phyloP scores from a whole-genome alignment of 2,888 invertebrate species.

The Mongoloraphidia duomilia region DNA sequence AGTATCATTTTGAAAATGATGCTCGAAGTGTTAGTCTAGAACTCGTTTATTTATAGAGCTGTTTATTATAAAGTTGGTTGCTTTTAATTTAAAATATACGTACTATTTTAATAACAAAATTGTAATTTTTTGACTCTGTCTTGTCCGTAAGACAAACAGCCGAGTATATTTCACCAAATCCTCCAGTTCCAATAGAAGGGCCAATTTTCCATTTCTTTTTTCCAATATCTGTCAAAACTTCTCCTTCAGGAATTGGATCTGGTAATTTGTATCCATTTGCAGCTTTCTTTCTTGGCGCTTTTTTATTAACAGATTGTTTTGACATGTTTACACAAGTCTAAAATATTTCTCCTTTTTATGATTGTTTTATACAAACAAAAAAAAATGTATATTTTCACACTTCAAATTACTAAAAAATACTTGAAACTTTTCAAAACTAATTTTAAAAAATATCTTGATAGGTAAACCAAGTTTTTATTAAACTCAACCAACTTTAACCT shows the following conservation, averaged over 20 bases:
- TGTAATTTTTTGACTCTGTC: conserved; percentile 38
- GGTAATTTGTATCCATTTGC: conserved; percentile 44
- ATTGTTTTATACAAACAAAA: no score
- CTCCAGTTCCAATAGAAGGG: conserved; percentile 76
- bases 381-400: no score
- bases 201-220: conserved; percentile 80
- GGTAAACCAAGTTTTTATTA: no score
- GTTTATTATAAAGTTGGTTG: not conserved
- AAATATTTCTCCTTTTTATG: no score
- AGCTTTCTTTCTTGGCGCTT: conserved; percentile 22
- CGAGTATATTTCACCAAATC: conserved; percentile 88
- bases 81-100: conserved; percentile 25
- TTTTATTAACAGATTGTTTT: conserved; percentile 1
- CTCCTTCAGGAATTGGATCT: conserved; percentile 58
- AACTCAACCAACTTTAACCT: no score
- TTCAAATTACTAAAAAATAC: no score
- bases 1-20: no score
- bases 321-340: not conserved
- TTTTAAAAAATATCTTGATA: no score
- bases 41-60: no score
- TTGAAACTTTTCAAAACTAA: no score
- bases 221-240: conserved; percentile 56
- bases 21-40: no score
- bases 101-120: conserved; percentile 69
- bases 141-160: conserved; percentile 43